These are phyloP conservation scores for Caenorhabditis becei DNA, from an alignment of 2,888 invertebrate genomes.

Conservation along the genomic window DNA sequence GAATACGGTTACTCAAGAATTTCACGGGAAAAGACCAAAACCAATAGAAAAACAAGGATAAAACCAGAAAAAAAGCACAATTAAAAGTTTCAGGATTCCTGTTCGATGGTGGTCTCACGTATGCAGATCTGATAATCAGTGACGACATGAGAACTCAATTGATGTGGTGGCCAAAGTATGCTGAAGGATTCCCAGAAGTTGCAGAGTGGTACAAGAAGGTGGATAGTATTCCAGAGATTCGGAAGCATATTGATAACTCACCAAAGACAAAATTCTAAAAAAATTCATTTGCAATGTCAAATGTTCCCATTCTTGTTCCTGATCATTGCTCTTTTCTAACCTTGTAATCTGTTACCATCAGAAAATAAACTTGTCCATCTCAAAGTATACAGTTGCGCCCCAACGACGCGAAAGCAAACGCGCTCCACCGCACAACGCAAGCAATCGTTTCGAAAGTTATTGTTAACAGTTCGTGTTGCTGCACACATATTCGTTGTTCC, in stretches of 20 bases:
- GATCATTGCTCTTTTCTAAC: neutral
- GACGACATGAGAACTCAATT: constrained; percentile 31
- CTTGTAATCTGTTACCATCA: neutral
- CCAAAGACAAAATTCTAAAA: constrained; percentile 11
- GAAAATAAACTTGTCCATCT: no score
- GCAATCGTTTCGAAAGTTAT: no score
- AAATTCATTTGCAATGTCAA: no score
- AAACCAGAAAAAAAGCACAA: no score
- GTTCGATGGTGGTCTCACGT: constrained; percentile 36
- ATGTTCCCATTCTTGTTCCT: neutral
- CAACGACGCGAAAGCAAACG: no score
- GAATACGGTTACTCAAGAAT: no score
- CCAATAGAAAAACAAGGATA: no score
- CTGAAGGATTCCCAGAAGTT: constrained; percentile 28
- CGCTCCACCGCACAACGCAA: no score
- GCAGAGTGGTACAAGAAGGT: constrained; percentile 24
- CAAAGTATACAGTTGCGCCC: no score
- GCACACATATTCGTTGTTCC: no score
- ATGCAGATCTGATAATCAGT: constrained; percentile 38
- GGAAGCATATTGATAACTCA: constrained; percentile 21
- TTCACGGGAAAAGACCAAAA: no score
- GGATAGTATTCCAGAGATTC: constrained; percentile 33
- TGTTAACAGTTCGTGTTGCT: no score
- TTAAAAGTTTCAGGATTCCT: constrained; percentile 16
- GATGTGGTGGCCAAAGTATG: constrained; percentile 31